Evolutionary conservation across 1,140 invertebrate genomes (phyloP).

Genomic region (Macrotrachela quadricornifera): DNA sequence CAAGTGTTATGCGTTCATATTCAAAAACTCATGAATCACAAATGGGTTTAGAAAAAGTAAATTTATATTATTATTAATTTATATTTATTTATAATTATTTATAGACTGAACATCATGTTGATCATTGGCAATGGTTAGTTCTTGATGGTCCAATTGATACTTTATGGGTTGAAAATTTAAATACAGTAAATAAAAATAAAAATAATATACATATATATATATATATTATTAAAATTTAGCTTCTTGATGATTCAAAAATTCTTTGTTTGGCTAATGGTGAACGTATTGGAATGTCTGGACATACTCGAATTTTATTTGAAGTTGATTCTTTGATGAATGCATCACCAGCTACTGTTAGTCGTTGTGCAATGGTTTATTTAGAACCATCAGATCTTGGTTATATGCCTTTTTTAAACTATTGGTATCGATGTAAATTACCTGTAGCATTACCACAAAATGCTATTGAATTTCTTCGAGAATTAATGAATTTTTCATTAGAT

Average conservation of each 20-base stretch:
- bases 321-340: slow-evolving; percentile 52
- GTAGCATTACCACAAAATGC: slow-evolving; percentile 22
- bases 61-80: no score
- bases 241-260: slow-evolving; percentile 10
- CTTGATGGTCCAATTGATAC: slow-evolving; percentile 70
- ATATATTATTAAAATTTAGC: no score
- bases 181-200: slow-evolving; percentile 60
- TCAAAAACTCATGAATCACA: slow-evolving; percentile 44
- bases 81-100: slow-evolving; percentile 30
- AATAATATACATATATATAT: no score
- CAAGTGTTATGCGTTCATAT: slow-evolving; percentile 59
- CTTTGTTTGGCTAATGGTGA: slow-evolving; percentile 29
- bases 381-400: slow-evolving; percentile 10
- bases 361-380: slow-evolving; percentile 33
- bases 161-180: slow-evolving; percentile 75
- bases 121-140: slow-evolving; percentile 59
- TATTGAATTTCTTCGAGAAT: slow-evolving; percentile 32
- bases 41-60: slow-evolving; percentile 25
- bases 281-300: slow-evolving; percentile 35
- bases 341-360: slow-evolving; percentile 57
- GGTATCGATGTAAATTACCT: slow-evolving; percentile 19
- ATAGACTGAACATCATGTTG: slow-evolving; percentile 27
- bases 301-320: slow-evolving; percentile 47
- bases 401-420: slow-evolving; percentile 24
- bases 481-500: slow-evolving; percentile 43